These are phyloP conservation scores for Eledone cirrhosa DNA, from an alignment of 2,888 invertebrate species.

Conservation along the genomic window DNA sequence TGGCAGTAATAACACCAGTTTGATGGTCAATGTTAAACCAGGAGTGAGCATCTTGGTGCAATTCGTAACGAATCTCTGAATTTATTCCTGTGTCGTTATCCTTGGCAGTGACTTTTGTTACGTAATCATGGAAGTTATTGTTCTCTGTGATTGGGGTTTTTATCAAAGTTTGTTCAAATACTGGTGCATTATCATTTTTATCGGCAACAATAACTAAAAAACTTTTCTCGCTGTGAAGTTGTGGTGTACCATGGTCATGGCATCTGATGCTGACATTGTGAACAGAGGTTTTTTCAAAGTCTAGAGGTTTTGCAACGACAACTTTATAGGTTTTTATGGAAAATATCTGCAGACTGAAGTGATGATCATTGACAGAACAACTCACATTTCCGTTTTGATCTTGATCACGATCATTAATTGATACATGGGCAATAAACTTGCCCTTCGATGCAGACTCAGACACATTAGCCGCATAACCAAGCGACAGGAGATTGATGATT, in stretches of 20 bases:
- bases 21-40: constrained; percentile 40
- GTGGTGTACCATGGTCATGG: constrained; percentile 40
- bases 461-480: constrained; percentile 72
- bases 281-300: constrained; percentile 39
- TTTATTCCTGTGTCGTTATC: constrained; percentile 45
- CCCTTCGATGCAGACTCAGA: constrained; percentile 80
- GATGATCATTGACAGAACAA: constrained; percentile 47
- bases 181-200: constrained; percentile 44
- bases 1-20: constrained; percentile 43
- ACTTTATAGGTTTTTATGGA: constrained; percentile 41
- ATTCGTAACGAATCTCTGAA: constrained; percentile 40
- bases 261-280: constrained; percentile 43
- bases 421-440: constrained; percentile 92
- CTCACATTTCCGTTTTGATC: constrained; percentile 53
- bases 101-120: constrained; percentile 40
- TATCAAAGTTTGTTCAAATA: constrained; percentile 36
- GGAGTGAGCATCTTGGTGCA: constrained; percentile 33
- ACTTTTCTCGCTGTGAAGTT: constrained; percentile 35
- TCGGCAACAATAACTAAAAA: constrained; percentile 40
- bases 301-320: constrained; percentile 36
- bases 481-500: constrained; percentile 84
- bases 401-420: constrained; percentile 71
- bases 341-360: constrained; percentile 48
- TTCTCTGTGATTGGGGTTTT: constrained; percentile 37
- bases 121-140: constrained; percentile 36